phyloP scores from a whole-genome alignment of 2,113 vertebrate species.

The Sialia sialis region DNA sequence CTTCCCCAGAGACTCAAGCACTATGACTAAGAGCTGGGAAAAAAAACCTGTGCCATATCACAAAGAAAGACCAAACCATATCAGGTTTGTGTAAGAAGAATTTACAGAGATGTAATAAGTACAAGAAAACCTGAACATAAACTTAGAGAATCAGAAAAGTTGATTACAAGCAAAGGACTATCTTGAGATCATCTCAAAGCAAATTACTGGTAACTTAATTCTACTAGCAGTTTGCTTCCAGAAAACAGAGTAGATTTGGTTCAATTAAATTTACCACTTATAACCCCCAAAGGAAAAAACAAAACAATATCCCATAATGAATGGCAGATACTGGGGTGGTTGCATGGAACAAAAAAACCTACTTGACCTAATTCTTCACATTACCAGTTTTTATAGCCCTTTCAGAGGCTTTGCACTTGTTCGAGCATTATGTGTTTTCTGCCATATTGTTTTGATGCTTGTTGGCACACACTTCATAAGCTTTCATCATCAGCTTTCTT shows the following conservation, averaged over 20 bases:
- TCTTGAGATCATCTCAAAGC: not conserved
- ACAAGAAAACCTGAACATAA: not conserved
- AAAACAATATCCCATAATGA: not conserved
- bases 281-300: not conserved
- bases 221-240: not conserved
- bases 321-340: not conserved
- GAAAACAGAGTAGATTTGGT: not conserved
- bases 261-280: not conserved
- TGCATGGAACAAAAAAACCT: not conserved
- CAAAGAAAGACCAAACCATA: not conserved
- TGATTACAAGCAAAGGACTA: not conserved
- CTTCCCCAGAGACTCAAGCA: not conserved
- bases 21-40: not conserved
- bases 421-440: not conserved
- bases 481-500: not conserved
- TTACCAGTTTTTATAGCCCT: not conserved
- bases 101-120: not conserved
- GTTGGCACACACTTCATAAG: fast-evolving
- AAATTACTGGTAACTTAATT: not conserved
- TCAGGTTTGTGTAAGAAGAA: not conserved
- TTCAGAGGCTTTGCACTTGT: not conserved
- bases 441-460: not conserved
- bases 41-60: not conserved
- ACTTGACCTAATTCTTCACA: not conserved
- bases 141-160: not conserved